phyloP scores from a whole-genome alignment of 2,113 vertebrate genomes.

The Dascyllus trimaculatus region DNA sequence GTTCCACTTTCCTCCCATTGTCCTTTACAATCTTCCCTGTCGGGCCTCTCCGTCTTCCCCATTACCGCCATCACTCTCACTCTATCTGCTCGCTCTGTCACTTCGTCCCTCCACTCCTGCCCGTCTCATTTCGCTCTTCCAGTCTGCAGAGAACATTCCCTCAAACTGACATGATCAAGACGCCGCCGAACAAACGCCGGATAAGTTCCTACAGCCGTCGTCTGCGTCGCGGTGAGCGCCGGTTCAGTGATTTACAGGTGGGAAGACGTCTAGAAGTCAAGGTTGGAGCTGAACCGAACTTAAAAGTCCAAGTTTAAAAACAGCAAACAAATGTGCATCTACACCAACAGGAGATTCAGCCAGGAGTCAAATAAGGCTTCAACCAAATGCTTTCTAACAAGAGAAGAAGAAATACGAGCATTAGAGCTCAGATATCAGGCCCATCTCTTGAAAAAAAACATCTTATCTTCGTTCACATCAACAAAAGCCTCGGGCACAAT shows the following conservation, averaged over 20 bases:
- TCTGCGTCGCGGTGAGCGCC: background rate
- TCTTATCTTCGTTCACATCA: constrained; percentile 62
- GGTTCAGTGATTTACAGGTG: background rate
- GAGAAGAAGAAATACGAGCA: background rate
- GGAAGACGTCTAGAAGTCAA: too few species aligned
- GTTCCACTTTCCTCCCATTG: background rate
- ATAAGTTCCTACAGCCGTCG: background rate
- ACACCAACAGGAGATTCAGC: too few species aligned
- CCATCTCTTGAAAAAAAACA: background rate
- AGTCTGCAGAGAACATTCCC: background rate
- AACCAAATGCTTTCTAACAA: constrained; percentile 6
- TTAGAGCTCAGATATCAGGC: constrained; percentile 3
- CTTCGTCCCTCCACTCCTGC: background rate
- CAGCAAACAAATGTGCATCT: too few species aligned
- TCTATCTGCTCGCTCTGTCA: background rate
- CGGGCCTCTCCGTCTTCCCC: constrained; percentile 14
- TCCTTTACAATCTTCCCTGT: constrained; percentile 18
- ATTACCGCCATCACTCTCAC: constrained; percentile 35
- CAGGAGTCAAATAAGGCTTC: background rate
- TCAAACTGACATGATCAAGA: background rate
- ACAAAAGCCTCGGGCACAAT: constrained; percentile 28
- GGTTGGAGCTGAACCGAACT: too few species aligned
- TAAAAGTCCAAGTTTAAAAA: too few species aligned
- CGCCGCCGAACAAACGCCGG: background rate
- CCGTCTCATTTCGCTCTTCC: background rate